Evolutionary conservation across 2,113 vertebrate species (phyloP).

Genomic region (Cyprinodon tularosa): DNA sequence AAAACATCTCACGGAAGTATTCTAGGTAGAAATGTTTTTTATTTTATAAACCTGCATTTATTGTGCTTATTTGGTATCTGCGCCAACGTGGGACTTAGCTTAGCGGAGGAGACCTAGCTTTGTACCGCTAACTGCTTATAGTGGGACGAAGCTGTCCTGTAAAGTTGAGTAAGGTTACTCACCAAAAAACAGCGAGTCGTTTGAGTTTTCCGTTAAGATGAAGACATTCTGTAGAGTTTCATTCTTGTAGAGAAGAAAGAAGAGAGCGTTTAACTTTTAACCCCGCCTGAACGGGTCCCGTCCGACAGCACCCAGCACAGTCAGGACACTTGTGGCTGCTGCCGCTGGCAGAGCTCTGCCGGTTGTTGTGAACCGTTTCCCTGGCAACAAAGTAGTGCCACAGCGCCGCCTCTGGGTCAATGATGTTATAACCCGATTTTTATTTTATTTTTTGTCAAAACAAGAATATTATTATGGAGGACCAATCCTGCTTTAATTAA

Average conservation of each 20-base stretch:
- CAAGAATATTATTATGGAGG: too few relatives aligned
- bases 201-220: background rate
- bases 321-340: constrained; percentile 61
- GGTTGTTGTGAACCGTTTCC: constrained; percentile 70
- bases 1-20: background rate
- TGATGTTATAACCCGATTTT: background rate
- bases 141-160: constrained; percentile 38
- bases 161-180: constrained; percentile 31
- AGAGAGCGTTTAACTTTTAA: background rate
- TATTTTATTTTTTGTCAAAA: too few relatives aligned
- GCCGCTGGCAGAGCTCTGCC: constrained; percentile 21
- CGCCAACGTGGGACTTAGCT: constrained; percentile 10
- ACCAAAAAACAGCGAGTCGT: constrained; percentile 30
- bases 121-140: constrained; percentile 58
- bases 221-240: background rate
- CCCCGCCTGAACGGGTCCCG: constrained; percentile 14
- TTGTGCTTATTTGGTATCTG: background rate
- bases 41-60: background rate
- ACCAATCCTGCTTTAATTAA: too few relatives aligned
- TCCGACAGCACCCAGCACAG: constrained; percentile 10
- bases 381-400: constrained; percentile 64
- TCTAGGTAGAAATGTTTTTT: background rate
- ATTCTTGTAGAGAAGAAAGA: background rate
- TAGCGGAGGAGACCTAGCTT: constrained; percentile 42
- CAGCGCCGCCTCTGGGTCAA: constrained; percentile 40